phyloP scores from a whole-genome alignment of 2,113 vertebrate species.

The Coptodon rendalli region DNA sequence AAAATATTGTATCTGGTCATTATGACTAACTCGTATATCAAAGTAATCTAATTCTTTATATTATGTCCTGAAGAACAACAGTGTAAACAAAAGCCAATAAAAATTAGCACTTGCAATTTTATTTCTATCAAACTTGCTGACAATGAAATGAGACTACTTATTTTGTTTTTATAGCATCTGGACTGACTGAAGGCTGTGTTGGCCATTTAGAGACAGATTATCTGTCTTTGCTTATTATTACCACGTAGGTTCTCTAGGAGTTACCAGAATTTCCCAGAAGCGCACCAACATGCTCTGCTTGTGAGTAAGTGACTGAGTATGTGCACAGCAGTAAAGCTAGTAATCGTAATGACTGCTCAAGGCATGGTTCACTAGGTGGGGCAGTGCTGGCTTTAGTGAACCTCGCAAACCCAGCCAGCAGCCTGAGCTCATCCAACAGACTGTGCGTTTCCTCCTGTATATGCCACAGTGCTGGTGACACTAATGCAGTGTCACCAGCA shows the following conservation, averaged over 20 bases:
- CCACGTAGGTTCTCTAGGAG: neutral
- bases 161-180: neutral
- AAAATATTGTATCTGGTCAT: neutral
- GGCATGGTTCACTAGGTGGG: conserved; percentile 34
- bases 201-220: neutral
- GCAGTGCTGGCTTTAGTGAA: conserved; percentile 22
- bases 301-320: neutral
- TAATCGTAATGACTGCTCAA: conserved; percentile 12
- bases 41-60: neutral
- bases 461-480: neutral
- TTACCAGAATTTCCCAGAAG: conserved; percentile 6
- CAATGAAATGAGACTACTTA: neutral
- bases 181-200: neutral
- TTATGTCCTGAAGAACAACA: neutral
- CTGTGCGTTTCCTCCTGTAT: neutral
- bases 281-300: neutral
- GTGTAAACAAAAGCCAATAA: neutral
- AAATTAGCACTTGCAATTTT: neutral
- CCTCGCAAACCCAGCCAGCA: conserved; percentile 9
- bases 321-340: neutral
- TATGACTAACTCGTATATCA: neutral
- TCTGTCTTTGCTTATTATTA: neutral
- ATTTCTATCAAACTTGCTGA: neutral
- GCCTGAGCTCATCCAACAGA: neutral
- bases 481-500: neutral